These are phyloP conservation scores for Geotria australis DNA, from an alignment of 2,797 vertebrate genomes.

Conservation along the genomic window DNA sequence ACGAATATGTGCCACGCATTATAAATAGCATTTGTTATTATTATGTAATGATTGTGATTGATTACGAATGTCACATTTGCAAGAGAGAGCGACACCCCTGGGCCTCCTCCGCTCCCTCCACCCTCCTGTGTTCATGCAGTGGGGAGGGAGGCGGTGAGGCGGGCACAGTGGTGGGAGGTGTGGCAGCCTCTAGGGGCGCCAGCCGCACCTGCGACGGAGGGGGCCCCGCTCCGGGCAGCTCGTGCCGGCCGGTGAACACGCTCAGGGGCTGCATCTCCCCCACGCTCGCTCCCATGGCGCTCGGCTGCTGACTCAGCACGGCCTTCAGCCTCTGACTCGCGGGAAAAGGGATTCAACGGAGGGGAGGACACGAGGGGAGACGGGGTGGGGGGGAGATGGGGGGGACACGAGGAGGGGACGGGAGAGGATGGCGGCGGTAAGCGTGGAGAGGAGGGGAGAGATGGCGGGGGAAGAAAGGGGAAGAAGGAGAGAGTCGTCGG, in stretches of 20 bases:
- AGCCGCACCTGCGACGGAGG: slow-evolving; percentile 53
- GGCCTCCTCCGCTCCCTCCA: no score
- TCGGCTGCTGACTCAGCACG: slow-evolving; percentile 42
- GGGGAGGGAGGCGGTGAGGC: no score
- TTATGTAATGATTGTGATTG: no score
- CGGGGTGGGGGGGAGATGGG: no score
- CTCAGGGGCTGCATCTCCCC: slow-evolving; percentile 38
- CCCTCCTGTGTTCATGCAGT: no score
- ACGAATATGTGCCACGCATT: no score
- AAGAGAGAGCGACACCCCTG: no score
- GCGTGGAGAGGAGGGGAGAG: neutral
- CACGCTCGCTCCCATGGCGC: slow-evolving; percentile 21
- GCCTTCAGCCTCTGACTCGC: slow-evolving; percentile 50
- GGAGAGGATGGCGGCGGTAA: neutral
- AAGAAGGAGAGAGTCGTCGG: neutral
- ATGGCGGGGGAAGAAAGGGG: neutral
- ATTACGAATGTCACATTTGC: no score
- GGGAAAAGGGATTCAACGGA: neutral
- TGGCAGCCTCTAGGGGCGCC: neutral
- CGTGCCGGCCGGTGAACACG: slow-evolving; percentile 49
- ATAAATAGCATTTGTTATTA: no score
- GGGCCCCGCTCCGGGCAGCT: slow-evolving; percentile 67
- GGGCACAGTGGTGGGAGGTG: slow-evolving; percentile 1
- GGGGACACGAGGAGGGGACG: neutral
- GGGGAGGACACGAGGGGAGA: neutral